A percentile compares a stretch with the other conserved stretches of the same genome.
These are phyloP conservation scores for Solenopsis invicta DNA, from an alignment of 1,140 invertebrate genomes.

Conservation along the genomic window DNA sequence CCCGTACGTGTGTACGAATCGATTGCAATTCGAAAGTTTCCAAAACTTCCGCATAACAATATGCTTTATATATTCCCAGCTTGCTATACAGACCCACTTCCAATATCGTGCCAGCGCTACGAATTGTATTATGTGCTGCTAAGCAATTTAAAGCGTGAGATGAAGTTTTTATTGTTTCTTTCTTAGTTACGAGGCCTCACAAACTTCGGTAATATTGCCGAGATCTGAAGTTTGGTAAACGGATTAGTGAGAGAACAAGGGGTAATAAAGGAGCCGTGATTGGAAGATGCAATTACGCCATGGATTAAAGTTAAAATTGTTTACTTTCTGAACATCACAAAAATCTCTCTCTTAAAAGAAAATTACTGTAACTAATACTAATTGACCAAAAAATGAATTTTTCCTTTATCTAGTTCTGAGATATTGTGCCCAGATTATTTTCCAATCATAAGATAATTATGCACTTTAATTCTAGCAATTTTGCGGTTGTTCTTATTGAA, in stretches of 20 bases:
- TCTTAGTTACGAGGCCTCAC: not conserved
- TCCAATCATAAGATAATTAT: not conserved
- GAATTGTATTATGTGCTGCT: not conserved
- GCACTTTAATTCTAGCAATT: not conserved
- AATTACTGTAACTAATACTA: not conserved
- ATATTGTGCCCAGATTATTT: not conserved
- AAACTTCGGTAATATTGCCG: conserved; percentile 11
- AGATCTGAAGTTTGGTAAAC: conserved; percentile 37
- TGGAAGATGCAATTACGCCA: conserved; percentile 9
- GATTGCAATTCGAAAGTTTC: conserved; percentile 8
- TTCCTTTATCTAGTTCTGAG: not conserved
- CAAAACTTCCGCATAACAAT: not conserved
- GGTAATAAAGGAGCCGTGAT: conserved; percentile 10
- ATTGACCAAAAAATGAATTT: not conserved
- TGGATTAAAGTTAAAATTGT: not conserved
- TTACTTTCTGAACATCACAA: not conserved
- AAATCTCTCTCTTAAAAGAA: not conserved
- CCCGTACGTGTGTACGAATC: not conserved
- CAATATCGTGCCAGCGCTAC: not conserved
- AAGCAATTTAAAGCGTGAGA: not conserved
- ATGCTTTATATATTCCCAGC: not conserved
- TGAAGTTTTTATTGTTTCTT: conserved; percentile 12
- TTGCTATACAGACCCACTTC: not conserved
- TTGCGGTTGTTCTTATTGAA: not conserved
- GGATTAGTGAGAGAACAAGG: not conserved